These are phyloP conservation scores for Dilophus febrilis DNA, from an alignment of 2,888 invertebrate species.

Conservation along the genomic window DNA sequence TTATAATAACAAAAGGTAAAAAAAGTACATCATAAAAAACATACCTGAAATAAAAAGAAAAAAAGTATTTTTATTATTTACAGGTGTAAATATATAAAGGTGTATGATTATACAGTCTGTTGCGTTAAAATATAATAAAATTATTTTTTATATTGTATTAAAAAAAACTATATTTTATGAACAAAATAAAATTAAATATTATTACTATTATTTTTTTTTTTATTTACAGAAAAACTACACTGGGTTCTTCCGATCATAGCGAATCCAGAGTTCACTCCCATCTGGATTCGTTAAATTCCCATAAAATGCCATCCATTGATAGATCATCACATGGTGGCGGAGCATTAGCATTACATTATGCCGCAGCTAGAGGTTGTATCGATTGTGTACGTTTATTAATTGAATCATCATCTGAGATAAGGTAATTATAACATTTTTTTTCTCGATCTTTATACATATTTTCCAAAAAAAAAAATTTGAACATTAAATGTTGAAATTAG, in stretches of 20 bases:
- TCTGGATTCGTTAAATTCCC: constrained; percentile 23
- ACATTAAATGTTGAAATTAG: too few species aligned
- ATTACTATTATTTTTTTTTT: constrained; percentile 1
- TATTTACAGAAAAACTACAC: constrained; percentile 20
- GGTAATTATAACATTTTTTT: too few species aligned
- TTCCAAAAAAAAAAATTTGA: too few species aligned
- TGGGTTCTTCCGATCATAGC: constrained; percentile 22
- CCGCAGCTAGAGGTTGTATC: constrained; percentile 69
- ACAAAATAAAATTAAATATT: neutral
- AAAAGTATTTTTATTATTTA: too few species aligned
- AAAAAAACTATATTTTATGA: neutral
- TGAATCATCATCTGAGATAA: constrained; percentile 60
- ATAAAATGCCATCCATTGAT: constrained; percentile 26
- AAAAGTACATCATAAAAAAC: too few species aligned
- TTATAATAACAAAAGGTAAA: too few species aligned
- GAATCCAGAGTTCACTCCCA: constrained; percentile 26
- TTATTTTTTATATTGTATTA: neutral
- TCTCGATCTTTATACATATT: too few species aligned
- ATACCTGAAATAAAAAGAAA: too few species aligned
- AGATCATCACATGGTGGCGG: constrained; percentile 41
- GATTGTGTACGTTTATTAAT: constrained; percentile 69
- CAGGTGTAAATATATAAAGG: too few species aligned
- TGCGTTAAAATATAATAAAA: too few species aligned
- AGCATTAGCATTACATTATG: constrained; percentile 73
- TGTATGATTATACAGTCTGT: too few species aligned